These are phyloP conservation scores for Eurystomus gularis DNA, from an alignment of 2,113 vertebrate species.

Conservation along the genomic window DNA sequence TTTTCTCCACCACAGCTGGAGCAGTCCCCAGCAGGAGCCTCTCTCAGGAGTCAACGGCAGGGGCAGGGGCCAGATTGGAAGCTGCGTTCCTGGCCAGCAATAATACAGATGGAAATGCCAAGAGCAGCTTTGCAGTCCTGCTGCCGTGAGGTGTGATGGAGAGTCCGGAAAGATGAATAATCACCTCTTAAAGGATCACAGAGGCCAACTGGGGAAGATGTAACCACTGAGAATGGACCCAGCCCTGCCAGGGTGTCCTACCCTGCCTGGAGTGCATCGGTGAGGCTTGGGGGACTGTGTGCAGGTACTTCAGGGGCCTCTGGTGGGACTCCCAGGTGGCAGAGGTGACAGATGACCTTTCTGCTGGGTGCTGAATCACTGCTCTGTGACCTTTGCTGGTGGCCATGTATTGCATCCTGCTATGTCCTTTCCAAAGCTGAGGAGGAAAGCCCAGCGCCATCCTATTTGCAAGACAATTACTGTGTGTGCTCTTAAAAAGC, in stretches of 20 bases:
- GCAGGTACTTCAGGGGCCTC: neutral
- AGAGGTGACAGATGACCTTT: neutral
- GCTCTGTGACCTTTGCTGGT: neutral
- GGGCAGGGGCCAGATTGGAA: constrained; percentile 59
- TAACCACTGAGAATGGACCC: neutral
- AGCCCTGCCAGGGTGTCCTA: neutral
- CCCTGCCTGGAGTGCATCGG: rapidly evolving
- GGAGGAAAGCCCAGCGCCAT: neutral
- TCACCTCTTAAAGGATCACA: neutral
- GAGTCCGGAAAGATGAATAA: neutral
- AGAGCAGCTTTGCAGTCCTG: neutral
- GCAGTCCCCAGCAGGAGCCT: constrained; percentile 32
- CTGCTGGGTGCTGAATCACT: neutral
- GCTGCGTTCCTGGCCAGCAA: constrained; percentile 39
- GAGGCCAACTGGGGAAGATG: neutral
- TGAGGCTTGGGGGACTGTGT: neutral
- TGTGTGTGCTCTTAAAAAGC: neutral
- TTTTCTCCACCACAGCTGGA: neutral
- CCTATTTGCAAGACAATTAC: neutral
- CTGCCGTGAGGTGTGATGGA: neutral
- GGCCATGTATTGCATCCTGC: neutral
- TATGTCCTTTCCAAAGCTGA: neutral
- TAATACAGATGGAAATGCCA: constrained; percentile 41
- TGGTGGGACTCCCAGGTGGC: neutral
- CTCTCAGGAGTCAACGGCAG: constrained; percentile 27